A percentile compares a stretch with the other conserved stretches of the same genome.
Conservation (phyloP, 2,113 vertebrate species). For the Aspiorhynchus laticeps region DNA sequence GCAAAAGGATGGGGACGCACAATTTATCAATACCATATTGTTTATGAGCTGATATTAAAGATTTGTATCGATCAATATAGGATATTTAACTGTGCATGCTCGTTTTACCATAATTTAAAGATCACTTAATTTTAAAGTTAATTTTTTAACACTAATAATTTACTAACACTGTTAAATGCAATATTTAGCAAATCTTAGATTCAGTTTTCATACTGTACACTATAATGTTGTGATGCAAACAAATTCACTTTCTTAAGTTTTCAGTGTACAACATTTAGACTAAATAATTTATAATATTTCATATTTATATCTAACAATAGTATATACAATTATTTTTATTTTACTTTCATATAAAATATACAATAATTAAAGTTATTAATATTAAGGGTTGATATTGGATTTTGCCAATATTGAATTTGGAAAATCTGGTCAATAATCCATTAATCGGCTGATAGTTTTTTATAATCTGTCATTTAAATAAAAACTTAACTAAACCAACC, state of each 20-base stretch:
- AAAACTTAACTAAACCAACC: neutral
- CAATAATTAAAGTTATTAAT: neutral
- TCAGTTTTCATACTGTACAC: neutral
- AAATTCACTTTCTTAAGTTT: no score
- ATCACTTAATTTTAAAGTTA: neutral
- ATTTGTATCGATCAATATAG: neutral
- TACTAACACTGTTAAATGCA: neutral
- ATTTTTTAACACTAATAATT: neutral
- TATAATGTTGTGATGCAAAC: no score
- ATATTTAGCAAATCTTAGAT: neutral
- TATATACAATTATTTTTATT: neutral
- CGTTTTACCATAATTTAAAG: neutral
- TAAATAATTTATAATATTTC: neutral
- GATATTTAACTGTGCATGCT: neutral
- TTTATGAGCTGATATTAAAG: neutral
- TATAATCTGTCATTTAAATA: neutral
- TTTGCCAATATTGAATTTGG: neutral
- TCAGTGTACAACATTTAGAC: neutral
- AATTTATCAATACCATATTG: neutral
- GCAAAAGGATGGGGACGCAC: neutral
- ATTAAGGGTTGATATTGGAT: neutral
- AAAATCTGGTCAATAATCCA: neutral
- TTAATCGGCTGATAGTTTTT: neutral
- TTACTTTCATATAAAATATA: neutral
- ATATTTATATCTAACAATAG: neutral